Evolutionary conservation across 2,113 vertebrate genomes (phyloP).

Genomic region (Pachycephala philippinensis): DNA sequence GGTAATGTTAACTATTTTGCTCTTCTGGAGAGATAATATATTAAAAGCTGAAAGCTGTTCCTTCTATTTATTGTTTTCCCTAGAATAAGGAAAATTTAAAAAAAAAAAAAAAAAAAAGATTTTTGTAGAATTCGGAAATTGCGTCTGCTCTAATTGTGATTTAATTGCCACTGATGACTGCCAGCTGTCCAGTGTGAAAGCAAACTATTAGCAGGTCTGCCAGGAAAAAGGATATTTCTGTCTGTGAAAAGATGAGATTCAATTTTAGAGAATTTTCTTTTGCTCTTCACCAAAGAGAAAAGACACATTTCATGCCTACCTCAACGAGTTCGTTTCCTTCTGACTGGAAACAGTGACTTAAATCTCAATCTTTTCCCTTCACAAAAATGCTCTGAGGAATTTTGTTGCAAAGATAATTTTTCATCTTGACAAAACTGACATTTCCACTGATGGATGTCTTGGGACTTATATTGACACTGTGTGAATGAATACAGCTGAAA

Average conservation of each 20-base stretch:
- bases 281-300: background rate
- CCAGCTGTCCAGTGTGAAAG: background rate
- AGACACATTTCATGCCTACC: background rate
- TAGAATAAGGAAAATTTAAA: background rate
- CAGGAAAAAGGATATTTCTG: background rate
- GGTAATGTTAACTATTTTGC: background rate
- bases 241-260: background rate
- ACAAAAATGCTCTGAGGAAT: background rate
- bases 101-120: background rate
- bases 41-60: background rate
- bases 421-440: background rate
- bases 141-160: background rate
- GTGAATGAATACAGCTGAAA: background rate
- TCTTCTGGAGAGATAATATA: background rate
- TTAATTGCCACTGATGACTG: background rate
- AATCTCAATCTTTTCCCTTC: background rate
- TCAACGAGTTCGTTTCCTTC: accelerated
- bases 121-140: background rate
- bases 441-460: background rate
- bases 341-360: background rate
- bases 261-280: background rate
- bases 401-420: background rate
- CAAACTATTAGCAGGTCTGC: background rate
- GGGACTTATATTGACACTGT: background rate
- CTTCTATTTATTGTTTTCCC: background rate